Percentiles rank a stretch among this genome's conserved stretches.
phyloP scores from a whole-genome alignment of 2,113 vertebrate genomes.

The Brachirus orientalis region DNA sequence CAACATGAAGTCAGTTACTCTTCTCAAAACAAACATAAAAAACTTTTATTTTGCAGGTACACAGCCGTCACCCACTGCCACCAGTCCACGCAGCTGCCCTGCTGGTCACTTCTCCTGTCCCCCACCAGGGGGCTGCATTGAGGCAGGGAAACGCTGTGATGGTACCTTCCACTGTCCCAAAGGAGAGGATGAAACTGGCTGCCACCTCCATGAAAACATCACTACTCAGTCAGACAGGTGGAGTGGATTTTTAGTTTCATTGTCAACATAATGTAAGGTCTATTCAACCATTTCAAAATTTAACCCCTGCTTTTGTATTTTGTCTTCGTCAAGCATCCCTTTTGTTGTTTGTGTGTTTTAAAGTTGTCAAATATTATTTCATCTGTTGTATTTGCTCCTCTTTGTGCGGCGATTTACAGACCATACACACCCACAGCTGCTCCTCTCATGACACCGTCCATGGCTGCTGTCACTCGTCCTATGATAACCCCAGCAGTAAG shows the following conservation, averaged over 20 bases:
- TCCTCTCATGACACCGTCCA: conserved; percentile 76
- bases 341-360: too few species aligned
- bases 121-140: conserved; percentile 77
- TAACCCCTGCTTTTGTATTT: too few species aligned
- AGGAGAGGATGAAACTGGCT: conserved; percentile 82
- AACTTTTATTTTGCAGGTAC: conserved; percentile 56
- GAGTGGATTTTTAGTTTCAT: neutral
- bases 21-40: neutral
- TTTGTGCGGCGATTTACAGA: too few species aligned
- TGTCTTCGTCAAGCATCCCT: too few species aligned
- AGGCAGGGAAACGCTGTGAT: conserved; percentile 69
- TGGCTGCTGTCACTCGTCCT: conserved; percentile 60
- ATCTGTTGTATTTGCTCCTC: neutral
- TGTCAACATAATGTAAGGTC: neutral
- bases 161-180: conserved; percentile 78
- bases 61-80: conserved; percentile 55
- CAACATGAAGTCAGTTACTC: neutral
- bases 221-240: conserved; percentile 60
- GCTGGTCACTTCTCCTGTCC: conserved; percentile 80
- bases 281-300: too few species aligned
- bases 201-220: conserved; percentile 41
- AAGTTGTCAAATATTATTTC: neutral
- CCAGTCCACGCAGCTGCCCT: conserved; percentile 49
- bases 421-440: conserved; percentile 63
- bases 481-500: conserved; percentile 52